Conservation (phyloP, 2,113 vertebrate species). For the Verasper variegatus region DNA sequence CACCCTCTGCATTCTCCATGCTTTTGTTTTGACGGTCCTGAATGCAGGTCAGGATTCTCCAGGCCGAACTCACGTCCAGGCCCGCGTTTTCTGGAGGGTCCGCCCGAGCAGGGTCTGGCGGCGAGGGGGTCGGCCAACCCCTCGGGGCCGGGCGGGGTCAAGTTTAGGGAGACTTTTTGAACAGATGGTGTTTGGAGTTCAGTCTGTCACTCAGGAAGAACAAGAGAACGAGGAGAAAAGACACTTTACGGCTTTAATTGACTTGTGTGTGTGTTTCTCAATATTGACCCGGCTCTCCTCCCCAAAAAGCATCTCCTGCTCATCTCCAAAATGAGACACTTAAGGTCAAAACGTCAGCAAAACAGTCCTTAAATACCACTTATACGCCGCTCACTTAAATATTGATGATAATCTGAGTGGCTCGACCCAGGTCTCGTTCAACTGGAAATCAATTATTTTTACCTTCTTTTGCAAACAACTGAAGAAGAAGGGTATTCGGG, state of each 20-base stretch:
- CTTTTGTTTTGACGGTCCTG: constrained; percentile 61
- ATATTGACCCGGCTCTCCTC: constrained; percentile 55
- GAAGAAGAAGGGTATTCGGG: background rate
- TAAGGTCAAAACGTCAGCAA: constrained; percentile 74
- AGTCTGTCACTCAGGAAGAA: constrained; percentile 70
- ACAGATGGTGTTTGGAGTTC: constrained; percentile 78
- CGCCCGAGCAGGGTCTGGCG: constrained; percentile 2
- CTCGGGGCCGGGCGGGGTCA: constrained; percentile 63
- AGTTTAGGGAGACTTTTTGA: constrained; percentile 75
- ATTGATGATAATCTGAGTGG: constrained; percentile 72
- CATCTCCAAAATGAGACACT: constrained; percentile 67
- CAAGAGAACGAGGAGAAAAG: constrained; percentile 62
- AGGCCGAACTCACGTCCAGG: constrained; percentile 47
- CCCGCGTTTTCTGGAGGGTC: constrained; percentile 32
- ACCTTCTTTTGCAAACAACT: constrained; percentile 41
- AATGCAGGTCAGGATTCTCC: constrained; percentile 54
- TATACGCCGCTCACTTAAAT: constrained; percentile 72
- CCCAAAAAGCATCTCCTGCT: constrained; percentile 7
- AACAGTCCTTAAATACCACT: constrained; percentile 73
- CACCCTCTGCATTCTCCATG: constrained; percentile 40
- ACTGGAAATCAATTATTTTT: constrained; percentile 72
- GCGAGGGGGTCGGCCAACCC: constrained; percentile 59
- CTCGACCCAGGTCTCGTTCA: constrained; percentile 28
- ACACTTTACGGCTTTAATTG: constrained; percentile 72
- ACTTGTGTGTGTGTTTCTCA: constrained; percentile 54